Evolutionary conservation across 2,888 invertebrate genomes (phyloP).

Genomic region (Diplolepis rosae): DNA sequence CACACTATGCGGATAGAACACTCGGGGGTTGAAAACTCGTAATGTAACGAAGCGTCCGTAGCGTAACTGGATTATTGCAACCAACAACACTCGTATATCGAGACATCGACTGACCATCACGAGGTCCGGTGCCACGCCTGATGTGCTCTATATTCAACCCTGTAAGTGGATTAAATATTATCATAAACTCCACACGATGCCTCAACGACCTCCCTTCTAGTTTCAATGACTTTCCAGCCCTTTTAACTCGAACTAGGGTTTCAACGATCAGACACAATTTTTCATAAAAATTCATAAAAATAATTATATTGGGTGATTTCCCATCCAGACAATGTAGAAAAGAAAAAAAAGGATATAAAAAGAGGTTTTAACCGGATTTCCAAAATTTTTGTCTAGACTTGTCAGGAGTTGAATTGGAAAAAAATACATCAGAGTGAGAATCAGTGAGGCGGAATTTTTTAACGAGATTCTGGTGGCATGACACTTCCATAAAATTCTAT

Average conservation of each 20-base stretch:
- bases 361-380: too few species aligned
- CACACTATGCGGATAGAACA: too few species aligned
- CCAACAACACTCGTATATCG: slow-evolving; percentile 41
- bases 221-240: slow-evolving; percentile 4
- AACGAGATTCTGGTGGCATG: neutral
- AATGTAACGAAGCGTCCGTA: neutral
- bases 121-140: slow-evolving; percentile 45
- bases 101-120: slow-evolving; percentile 45
- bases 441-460: neutral
- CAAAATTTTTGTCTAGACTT: neutral
- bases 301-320: neutral
- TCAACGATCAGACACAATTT: neutral
- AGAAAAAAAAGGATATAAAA: too few species aligned
- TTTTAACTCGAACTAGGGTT: slow-evolving; percentile 23
- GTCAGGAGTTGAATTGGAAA: neutral
- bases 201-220: slow-evolving; percentile 24
- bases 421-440: neutral
- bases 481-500: neutral
- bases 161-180: slow-evolving; percentile 57
- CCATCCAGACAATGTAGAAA: too few species aligned
- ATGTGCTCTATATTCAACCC: slow-evolving; percentile 48
- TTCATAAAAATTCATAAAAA: neutral
- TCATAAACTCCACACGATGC: slow-evolving; percentile 48
- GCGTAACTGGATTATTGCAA: slow-evolving; percentile 45
- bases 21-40: slow-evolving; percentile 18